Percentiles rank a stretch among this genome's conserved stretches.
These are phyloP conservation scores for Caenorhabditis brenneri DNA, from an alignment of 1,140 invertebrate species.

Conservation along the genomic window DNA sequence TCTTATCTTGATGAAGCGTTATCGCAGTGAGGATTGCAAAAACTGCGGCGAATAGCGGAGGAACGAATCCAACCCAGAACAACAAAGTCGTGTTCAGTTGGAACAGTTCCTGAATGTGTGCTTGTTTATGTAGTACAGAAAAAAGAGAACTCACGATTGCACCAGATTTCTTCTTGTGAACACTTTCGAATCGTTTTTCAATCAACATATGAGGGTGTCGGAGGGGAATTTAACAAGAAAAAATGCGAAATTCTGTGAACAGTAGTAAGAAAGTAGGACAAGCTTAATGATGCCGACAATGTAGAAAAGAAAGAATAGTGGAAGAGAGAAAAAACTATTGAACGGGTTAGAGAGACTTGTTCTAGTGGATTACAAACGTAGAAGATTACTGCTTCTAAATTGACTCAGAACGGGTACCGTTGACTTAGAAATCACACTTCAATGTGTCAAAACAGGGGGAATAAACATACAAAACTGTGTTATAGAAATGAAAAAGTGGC, in stretches of 20 bases:
- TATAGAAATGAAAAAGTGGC: neutral
- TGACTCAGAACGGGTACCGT: neutral
- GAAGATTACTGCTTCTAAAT: neutral
- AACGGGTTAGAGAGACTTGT: neutral
- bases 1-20: conserved; percentile 45
- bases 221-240: neutral
- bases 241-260: neutral
- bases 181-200: conserved; percentile 23
- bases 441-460: neutral
- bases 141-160: neutral
- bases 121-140: neutral
- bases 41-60: conserved; percentile 49
- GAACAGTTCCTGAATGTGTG: conserved; percentile 17
- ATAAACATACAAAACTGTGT: neutral
- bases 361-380: neutral
- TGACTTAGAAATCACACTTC: neutral
- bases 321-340: neutral
- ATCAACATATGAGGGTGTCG: neutral
- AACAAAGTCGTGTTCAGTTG: conserved; percentile 40
- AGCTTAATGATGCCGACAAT: conserved; percentile 28
- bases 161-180: neutral
- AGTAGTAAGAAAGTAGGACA: conserved; percentile 38
- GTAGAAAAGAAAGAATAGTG: neutral
- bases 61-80: conserved; percentile 54
- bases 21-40: conserved; percentile 51